A percentile compares a stretch with the other conserved stretches of the same genome.
phyloP scores from a whole-genome alignment of 2,797 vertebrate species.

The Centroberyx gerrardi region DNA sequence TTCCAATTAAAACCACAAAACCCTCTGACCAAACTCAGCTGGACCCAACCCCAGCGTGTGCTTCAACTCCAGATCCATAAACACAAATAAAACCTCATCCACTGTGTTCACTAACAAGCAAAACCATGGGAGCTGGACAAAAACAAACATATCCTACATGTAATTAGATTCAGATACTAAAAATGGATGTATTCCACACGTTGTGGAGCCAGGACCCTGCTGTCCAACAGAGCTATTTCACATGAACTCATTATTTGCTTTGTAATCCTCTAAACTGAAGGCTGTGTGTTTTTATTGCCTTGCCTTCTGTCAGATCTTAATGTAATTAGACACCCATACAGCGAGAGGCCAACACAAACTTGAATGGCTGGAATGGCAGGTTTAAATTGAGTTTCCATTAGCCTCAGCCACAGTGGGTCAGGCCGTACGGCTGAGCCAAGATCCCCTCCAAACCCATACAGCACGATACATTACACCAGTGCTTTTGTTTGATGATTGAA shows the following conservation, averaged over 20 bases:
- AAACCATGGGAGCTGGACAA: constrained; percentile 54
- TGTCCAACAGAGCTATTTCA: constrained; percentile 30
- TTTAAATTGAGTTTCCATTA: constrained; percentile 55
- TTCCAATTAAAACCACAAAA: constrained; percentile 45
- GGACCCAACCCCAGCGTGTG: constrained; percentile 25
- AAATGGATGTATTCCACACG: constrained; percentile 42
- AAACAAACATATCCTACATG: constrained; percentile 57
- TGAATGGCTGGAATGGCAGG: constrained; percentile 46
- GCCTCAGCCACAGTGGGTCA: constrained; percentile 28
- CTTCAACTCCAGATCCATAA: constrained; percentile 49
- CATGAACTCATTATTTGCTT: constrained; percentile 59
- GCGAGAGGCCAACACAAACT: constrained; percentile 64
- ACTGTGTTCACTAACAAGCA: constrained; percentile 45
- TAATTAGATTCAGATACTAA: constrained; percentile 64
- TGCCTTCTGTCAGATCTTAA: constrained; percentile 43
- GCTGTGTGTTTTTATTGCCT: constrained; percentile 61
- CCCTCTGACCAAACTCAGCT: constrained; percentile 21
- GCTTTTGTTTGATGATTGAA: background rate
- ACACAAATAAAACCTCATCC: constrained; percentile 50
- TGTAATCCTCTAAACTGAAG: constrained; percentile 52
- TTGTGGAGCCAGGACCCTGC: constrained; percentile 40
- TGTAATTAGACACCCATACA: constrained; percentile 58
- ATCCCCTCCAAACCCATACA: constrained; percentile 12
- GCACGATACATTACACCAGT: background rate
- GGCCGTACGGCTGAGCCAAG: constrained; percentile 22